These are phyloP conservation scores for Silurus lanzhouensis DNA, from an alignment of 2,797 vertebrate species.

Conservation along the genomic window DNA sequence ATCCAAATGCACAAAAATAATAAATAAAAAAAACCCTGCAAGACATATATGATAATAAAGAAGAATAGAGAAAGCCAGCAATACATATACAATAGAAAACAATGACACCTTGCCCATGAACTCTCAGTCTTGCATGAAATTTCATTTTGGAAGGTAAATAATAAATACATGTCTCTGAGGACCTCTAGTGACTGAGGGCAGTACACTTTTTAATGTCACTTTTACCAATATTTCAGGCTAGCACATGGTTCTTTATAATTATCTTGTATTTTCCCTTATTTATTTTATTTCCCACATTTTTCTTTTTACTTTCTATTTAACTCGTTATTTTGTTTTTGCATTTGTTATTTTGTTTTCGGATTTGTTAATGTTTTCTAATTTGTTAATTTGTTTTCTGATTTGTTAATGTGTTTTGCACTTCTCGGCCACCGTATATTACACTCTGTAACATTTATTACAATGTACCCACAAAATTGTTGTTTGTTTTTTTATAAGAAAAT, in stretches of 20 bases:
- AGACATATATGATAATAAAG: neutral
- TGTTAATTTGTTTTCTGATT: too few relatives aligned
- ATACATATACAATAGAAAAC: neutral
- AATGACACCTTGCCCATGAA: neutral
- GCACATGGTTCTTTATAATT: neutral
- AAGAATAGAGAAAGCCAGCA: neutral
- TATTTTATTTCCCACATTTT: neutral
- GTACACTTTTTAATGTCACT: neutral
- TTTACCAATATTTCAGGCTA: neutral
- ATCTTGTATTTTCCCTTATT: neutral
- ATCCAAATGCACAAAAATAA: neutral
- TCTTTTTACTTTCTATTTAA: neutral
- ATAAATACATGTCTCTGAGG: neutral
- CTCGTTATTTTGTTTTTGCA: neutral
- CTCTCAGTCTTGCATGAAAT: neutral
- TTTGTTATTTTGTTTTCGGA: too few relatives aligned
- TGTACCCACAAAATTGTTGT: too few relatives aligned
- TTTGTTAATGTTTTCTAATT: too few relatives aligned
- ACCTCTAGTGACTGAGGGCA: neutral
- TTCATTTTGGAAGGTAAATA: neutral
- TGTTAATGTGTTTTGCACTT: too few relatives aligned
- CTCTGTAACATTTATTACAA: too few relatives aligned
- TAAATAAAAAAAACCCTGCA: neutral
- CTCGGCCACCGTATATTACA: too few relatives aligned
- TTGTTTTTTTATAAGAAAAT: too few relatives aligned